Conservation (phyloP, 2,797 vertebrate species). For the Spea hammondii region DNA sequence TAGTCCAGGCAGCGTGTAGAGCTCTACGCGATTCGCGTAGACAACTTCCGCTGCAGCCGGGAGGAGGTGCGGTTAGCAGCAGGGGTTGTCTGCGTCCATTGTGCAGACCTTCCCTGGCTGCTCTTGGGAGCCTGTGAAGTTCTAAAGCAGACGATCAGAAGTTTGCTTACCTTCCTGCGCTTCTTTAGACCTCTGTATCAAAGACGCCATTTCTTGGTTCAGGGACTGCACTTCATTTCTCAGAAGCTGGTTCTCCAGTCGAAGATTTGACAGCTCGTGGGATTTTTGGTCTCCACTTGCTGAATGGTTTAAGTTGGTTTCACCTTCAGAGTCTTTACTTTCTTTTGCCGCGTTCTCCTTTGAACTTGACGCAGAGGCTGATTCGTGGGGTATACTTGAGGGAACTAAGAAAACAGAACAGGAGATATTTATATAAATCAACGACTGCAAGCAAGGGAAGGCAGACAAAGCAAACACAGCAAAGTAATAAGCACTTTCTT, state of each 20-base stretch:
- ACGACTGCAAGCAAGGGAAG: no score
- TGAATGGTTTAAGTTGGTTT: slow-evolving; percentile 55
- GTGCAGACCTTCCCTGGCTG: no score
- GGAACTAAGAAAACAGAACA: neutral
- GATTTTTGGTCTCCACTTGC: slow-evolving; percentile 65
- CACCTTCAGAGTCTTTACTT: slow-evolving; percentile 53
- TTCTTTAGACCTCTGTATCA: slow-evolving; percentile 91
- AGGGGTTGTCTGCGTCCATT: no score
- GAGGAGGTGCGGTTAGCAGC: no score
- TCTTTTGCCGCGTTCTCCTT: slow-evolving; percentile 64
- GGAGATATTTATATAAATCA: no score
- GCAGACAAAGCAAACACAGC: no score
- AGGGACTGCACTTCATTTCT: slow-evolving; percentile 91
- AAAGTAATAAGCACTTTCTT: no score
- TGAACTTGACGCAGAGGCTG: slow-evolving; percentile 71
- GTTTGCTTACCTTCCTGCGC: slow-evolving; percentile 81
- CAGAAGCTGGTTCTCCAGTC: slow-evolving; percentile 93
- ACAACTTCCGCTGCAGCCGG: no score
- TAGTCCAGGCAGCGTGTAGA: no score
- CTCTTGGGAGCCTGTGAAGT: no score
- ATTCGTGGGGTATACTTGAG: slow-evolving; percentile 75
- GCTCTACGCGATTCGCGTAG: no score
- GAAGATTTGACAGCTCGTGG: slow-evolving; percentile 88
- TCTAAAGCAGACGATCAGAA: no score
- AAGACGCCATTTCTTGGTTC: slow-evolving; percentile 95